Percentiles rank a stretch among this genome's conserved stretches.
Conservation (phyloP, 2,888 invertebrate genomes). For the Aspidapion aeneum region DNA sequence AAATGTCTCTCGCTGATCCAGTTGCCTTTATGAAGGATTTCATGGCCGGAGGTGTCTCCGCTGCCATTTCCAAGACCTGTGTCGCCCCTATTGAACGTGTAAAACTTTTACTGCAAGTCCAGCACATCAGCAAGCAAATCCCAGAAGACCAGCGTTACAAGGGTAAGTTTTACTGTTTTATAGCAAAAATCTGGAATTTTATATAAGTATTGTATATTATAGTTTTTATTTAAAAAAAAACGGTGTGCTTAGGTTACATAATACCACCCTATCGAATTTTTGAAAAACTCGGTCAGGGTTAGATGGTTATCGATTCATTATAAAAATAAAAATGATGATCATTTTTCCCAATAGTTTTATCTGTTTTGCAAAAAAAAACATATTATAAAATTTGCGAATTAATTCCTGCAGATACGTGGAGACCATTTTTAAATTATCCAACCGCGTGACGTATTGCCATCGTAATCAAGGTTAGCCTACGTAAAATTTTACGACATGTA, state of each 20-base stretch:
- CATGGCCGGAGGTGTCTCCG: constrained; percentile 86
- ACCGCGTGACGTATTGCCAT: neutral
- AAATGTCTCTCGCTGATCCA: constrained; percentile 61
- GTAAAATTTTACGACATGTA: neutral
- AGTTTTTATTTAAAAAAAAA: too few species aligned
- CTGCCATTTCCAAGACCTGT: constrained; percentile 90
- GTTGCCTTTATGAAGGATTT: constrained; percentile 87
- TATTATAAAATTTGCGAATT: too few species aligned
- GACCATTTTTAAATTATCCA: neutral
- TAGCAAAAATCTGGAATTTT: too few species aligned
- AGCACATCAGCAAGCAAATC: constrained; percentile 90
- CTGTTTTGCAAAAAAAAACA: too few species aligned
- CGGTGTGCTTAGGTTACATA: neutral
- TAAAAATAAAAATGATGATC: neutral
- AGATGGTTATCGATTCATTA: neutral
- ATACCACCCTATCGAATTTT: neutral
- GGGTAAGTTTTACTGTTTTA: constrained; percentile 64
- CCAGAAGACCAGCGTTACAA: constrained; percentile 85
- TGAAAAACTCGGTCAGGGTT: neutral
- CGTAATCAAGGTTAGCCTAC: neutral
- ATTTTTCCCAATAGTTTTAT: too few species aligned
- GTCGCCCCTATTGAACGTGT: constrained; percentile 96
- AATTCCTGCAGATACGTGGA: too few species aligned
- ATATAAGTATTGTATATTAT: too few species aligned
- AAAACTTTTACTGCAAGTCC: constrained; percentile 90